These are phyloP conservation scores for Pristionchus exspectatus DNA, from an alignment of 2,888 invertebrate genomes.

Conservation along the genomic window DNA sequence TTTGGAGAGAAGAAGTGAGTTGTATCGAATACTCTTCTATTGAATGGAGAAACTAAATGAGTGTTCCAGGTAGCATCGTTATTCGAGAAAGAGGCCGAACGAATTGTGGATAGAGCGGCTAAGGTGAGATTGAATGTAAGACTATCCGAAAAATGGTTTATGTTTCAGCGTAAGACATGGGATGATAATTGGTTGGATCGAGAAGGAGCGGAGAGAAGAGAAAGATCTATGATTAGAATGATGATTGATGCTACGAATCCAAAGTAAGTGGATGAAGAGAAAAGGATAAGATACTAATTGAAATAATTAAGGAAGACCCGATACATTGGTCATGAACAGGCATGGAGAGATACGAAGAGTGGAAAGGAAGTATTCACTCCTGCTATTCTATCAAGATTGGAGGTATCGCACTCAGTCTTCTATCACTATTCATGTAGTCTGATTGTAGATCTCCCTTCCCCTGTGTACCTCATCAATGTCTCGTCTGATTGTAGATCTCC, in stretches of 20 bases:
- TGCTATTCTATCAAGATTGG: constrained; percentile 40
- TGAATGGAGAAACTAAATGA: not conserved
- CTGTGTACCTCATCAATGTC: constrained; percentile 42
- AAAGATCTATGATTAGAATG: constrained; percentile 38
- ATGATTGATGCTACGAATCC: constrained; percentile 51
- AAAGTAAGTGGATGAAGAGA: constrained; percentile 10
- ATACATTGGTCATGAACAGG: constrained; percentile 53
- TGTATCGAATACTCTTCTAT: not conserved
- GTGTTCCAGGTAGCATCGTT: constrained; percentile 29
- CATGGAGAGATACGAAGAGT: constrained; percentile 53
- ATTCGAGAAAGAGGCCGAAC: constrained; percentile 45
- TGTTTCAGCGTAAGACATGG: constrained; percentile 50
- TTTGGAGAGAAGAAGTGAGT: constrained; percentile 54
- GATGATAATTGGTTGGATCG: constrained; percentile 54
- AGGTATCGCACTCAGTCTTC: constrained; percentile 5
- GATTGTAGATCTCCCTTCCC: constrained; percentile 34
- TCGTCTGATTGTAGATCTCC: constrained; percentile 45
- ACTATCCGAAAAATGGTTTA: not conserved
- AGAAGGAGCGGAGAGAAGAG: constrained; percentile 48
- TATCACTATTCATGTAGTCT: not conserved
- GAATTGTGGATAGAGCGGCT: constrained; percentile 53
- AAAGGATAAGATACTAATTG: not conserved
- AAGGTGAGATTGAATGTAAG: not conserved
- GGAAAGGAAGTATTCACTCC: constrained; percentile 53
- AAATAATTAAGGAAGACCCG: constrained; percentile 34